These are phyloP conservation scores for Paracentrotus lividus DNA, from an alignment of 53 echinoderm and acorn worm genomes.

Conservation along the genomic window DNA sequence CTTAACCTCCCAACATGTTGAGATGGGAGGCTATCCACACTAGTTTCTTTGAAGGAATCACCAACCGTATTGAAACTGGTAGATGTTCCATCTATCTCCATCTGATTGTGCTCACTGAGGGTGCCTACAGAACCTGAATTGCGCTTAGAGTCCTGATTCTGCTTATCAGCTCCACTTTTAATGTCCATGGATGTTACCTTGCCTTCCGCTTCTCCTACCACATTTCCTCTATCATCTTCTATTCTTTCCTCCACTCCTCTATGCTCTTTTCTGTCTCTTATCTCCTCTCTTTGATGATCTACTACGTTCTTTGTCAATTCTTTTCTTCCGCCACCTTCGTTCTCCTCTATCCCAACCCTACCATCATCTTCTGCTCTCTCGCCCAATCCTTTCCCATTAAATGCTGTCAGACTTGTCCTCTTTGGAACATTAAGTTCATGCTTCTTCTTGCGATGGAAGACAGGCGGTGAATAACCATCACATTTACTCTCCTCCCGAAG, in stretches of 20 bases:
- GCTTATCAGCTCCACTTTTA: background rate
- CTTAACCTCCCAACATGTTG: no score
- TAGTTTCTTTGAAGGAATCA: background rate
- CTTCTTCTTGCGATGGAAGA: background rate
- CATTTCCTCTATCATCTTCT: background rate
- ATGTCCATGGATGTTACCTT: background rate
- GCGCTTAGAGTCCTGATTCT: background rate
- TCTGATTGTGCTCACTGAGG: background rate
- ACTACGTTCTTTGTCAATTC: background rate
- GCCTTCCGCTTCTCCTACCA: background rate
- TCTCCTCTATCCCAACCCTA: background rate
- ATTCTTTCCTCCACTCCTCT: background rate
- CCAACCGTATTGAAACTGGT: background rate
- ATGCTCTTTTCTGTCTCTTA: background rate
- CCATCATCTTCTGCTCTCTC: background rate
- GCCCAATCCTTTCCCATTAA: background rate
- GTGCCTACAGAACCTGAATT: background rate
- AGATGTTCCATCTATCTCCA: background rate
- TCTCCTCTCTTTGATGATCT: background rate
- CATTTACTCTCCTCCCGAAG: constrained; percentile 19
- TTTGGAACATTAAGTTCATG: background rate
- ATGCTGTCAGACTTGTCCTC: background rate
- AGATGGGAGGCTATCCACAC: background rate
- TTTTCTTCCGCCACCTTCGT: background rate
- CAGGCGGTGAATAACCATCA: constrained; percentile 8